A percentile compares a stretch with the other conserved stretches of the same genome.
These are phyloP conservation scores for Philhelius pedissequus DNA, from an alignment of 2,888 invertebrate species.

Conservation along the genomic window DNA sequence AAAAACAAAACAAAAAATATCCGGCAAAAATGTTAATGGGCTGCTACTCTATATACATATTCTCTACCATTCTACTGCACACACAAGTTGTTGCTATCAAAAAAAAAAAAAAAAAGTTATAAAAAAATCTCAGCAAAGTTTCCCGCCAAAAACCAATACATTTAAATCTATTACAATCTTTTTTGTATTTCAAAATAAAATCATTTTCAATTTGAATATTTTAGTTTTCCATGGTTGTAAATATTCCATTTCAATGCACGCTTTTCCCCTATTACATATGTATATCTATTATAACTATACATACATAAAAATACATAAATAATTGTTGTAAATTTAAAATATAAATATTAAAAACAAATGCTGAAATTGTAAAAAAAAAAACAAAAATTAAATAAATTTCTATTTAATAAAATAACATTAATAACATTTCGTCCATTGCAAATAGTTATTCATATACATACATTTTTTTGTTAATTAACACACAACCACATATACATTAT, in stretches of 20 bases:
- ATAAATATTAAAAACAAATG: conserved; percentile 33
- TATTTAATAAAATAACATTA: conserved; percentile 33
- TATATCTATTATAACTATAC: conserved; percentile 25
- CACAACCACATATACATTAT: not conserved
- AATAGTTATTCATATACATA: conserved; percentile 65
- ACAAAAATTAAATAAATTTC: conserved; percentile 26
- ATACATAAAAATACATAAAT: too few relatives aligned
- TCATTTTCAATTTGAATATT: conserved; percentile 44
- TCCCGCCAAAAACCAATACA: conserved; percentile 53
- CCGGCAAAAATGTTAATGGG: conserved; percentile 64
- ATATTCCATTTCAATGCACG: conserved; percentile 65
- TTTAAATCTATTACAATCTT: conserved; percentile 7
- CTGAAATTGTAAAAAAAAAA: conserved; percentile 58
- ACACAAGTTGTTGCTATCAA: conserved; percentile 54
- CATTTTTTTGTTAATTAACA: conserved; percentile 9
- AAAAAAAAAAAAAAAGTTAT: conserved; percentile 20
- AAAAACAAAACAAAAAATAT: conserved; percentile 57
- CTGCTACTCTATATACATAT: conserved; percentile 66
- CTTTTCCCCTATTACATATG: conserved; percentile 57
- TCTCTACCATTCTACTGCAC: conserved; percentile 59
- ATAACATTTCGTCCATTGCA: conserved; percentile 60
- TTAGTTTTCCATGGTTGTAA: conserved; percentile 59
- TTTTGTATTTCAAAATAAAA: conserved; percentile 47
- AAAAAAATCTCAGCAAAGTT: conserved; percentile 48
- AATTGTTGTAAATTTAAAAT: conserved; percentile 59